A percentile compares a stretch with the other conserved stretches of the same genome.
Evolutionary conservation across 2,797 vertebrate species (phyloP).

Genomic region (Pterois miles): DNA sequence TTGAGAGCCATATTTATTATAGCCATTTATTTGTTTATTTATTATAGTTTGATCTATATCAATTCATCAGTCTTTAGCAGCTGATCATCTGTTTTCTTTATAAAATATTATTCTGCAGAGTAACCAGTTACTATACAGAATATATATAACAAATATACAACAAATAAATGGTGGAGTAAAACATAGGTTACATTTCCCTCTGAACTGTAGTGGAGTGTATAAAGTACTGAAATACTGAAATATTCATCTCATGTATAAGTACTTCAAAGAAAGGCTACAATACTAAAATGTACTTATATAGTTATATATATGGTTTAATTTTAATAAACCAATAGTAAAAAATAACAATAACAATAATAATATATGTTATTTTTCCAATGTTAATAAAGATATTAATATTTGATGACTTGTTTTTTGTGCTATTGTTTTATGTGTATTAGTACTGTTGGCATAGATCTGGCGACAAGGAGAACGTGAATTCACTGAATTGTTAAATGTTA

Average conservation of each 20-base stretch:
- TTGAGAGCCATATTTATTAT: too few relatives aligned
- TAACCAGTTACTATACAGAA: not conserved
- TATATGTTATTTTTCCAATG: not conserved
- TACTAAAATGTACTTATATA: not conserved
- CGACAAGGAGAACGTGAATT: not conserved
- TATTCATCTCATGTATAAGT: not conserved
- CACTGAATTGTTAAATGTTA: not conserved
- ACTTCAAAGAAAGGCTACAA: accelerated
- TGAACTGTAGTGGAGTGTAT: not conserved
- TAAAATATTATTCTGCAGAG: not conserved
- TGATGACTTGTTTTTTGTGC: not conserved
- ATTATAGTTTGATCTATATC: not conserved
- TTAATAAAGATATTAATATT: not conserved
- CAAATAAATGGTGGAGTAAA: not conserved
- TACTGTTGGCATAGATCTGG: not conserved
- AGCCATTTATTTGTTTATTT: too few relatives aligned
- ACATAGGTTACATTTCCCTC: not conserved
- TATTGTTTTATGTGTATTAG: not conserved
- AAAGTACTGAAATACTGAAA: not conserved
- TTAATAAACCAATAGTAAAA: not conserved
- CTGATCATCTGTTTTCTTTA: not conserved
- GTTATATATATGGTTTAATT: not conserved
- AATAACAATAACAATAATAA: too few relatives aligned
- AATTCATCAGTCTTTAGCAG: not conserved
- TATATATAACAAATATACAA: not conserved